Conservation (phyloP, 2,113 vertebrate genomes). For the Propithecus coquereli region DNA sequence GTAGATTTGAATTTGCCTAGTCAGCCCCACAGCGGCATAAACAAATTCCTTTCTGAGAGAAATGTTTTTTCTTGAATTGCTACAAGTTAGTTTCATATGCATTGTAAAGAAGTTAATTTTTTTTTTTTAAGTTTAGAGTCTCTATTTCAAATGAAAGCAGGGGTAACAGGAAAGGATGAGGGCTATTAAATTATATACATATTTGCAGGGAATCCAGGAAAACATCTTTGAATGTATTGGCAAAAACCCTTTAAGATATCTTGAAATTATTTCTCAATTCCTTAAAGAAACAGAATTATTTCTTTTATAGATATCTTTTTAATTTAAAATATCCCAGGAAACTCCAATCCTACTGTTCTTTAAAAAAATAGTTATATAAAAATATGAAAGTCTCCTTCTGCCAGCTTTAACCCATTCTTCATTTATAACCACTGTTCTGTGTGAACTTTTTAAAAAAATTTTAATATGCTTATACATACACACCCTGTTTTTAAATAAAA, state of each 20-base stretch:
- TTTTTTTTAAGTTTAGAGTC: background rate
- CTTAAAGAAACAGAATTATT: background rate
- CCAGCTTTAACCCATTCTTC: background rate
- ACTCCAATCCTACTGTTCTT: background rate
- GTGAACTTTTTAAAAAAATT: background rate
- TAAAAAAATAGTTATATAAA: background rate
- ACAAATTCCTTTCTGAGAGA: background rate
- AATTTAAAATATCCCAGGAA: conserved; percentile 16
- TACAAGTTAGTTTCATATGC: background rate
- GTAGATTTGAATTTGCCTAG: background rate
- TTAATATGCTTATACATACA: background rate
- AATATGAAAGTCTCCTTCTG: background rate
- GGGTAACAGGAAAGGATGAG: background rate
- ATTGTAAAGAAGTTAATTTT: background rate
- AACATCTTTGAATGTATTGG: background rate
- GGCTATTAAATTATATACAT: background rate
- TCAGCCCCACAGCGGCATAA: background rate
- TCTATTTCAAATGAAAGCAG: background rate
- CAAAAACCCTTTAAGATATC: background rate
- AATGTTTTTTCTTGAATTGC: background rate
- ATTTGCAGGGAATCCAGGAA: background rate
- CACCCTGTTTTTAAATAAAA: background rate
- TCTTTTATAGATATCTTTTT: background rate
- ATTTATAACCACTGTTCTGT: background rate
- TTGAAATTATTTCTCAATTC: background rate